phyloP scores from a whole-genome alignment of 2,113 vertebrate species.

The Antechinus stuartii region DNA sequence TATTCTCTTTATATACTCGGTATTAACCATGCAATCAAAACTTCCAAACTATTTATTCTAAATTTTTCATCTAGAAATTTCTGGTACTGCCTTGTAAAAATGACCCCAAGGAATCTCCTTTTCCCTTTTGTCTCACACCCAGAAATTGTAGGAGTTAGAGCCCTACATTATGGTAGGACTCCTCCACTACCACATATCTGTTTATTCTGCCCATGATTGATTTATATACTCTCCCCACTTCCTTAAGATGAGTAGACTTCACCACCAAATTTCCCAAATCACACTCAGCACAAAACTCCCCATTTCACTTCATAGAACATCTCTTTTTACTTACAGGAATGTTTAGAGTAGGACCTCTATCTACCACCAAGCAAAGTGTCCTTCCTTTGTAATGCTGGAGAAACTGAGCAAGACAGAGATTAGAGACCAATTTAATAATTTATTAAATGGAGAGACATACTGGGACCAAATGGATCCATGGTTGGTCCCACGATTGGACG shows the following conservation, averaged over 20 bases:
- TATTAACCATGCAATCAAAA: too few species aligned
- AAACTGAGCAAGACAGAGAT: too few species aligned
- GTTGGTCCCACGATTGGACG: too few species aligned
- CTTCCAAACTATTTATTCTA: not conserved
- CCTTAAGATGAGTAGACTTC: not conserved
- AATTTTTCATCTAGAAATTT: not conserved
- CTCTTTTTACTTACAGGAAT: not conserved
- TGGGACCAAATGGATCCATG: too few species aligned
- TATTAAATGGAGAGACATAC: too few species aligned
- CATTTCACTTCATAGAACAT: too few species aligned
- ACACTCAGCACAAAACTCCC: not conserved
- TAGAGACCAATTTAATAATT: too few species aligned
- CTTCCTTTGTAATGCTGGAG: not conserved
- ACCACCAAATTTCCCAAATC: not conserved
- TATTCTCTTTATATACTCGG: not conserved
- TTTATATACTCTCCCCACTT: not conserved
- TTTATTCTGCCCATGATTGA: not conserved
- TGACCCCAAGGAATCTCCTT: not conserved
- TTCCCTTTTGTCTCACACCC: not conserved
- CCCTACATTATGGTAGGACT: too few species aligned
- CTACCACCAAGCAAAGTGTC: not conserved
- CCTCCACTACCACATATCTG: too few species aligned
- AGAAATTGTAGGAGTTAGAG: not conserved
- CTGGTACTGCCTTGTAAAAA: not conserved
- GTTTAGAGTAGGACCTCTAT: not conserved